Evolutionary conservation across 2,797 vertebrate genomes (phyloP), one percentile per base, ranked within the genome.

Genomic region (Oreonectes daqikongensis): DNA sequence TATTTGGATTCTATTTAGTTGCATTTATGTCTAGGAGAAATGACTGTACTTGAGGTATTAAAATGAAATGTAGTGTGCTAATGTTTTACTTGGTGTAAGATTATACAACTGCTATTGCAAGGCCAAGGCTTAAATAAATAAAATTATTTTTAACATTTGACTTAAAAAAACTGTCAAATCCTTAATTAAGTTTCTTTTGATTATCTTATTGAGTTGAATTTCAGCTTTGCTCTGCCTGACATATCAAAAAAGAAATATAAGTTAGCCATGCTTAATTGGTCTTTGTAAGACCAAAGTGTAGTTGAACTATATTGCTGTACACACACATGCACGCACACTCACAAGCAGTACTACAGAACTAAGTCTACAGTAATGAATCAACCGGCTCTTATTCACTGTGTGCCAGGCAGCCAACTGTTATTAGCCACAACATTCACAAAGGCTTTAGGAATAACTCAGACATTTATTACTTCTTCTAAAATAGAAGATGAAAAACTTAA

Each of bases 141-240:
- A 35, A 38, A 22, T 5, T 35, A n/a, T 2, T 18, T 20, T 15
- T 30, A 0, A 28, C 6, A 10, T 28, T 22, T 8, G 11, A 35
- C 22, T 14, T 32, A 32, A 32, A 32, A 8, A 60, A 46, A 61
- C 11, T 2, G 42, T 22, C 0, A 35, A 48, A 71, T 14, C 53
- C 55, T 71, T 32, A 70, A 42, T 59, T 59, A 72, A 72, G 38
- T 46, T 32, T 35, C 1, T 35, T 15, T 72, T 63, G 60, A 63
- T 24, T 22, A 26, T 35, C 28, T 44, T 17, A 44, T 44, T 15
- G 42, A 2, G 3, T 70, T 60, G 46, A 32, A 22, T 46, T 72
- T 72, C 17, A 73, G 59, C 59, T 72, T 24, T 50, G 55, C 38
- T 71, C 18, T 60, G 59, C 69, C 30, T 32, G 30, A 72, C 55